These are phyloP conservation scores for Ametastegia equiseti DNA, from an alignment of 2,888 invertebrate genomes.

Conservation along the genomic window DNA sequence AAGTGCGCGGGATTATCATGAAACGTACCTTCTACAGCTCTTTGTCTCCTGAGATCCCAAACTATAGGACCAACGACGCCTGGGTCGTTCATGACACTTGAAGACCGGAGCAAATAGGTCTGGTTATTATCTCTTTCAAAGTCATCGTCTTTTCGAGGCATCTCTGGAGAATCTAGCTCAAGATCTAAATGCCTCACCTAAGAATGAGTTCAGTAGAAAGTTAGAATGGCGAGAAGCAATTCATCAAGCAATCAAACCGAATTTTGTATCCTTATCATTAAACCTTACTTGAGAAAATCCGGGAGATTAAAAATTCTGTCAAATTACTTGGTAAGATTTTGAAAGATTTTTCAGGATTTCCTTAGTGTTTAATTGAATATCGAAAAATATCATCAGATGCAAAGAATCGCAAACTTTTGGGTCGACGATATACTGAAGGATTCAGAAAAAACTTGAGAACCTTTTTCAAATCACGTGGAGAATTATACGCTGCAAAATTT, in stretches of 20 bases:
- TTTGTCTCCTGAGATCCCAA: constrained; percentile 88
- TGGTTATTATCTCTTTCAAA: constrained; percentile 56
- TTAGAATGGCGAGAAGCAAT: not conserved
- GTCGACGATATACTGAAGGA: too few species aligned
- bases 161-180: constrained; percentile 68
- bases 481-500: not conserved
- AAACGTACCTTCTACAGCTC: constrained; percentile 70
- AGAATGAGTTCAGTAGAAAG: not conserved
- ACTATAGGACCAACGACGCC: constrained; percentile 91
- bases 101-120: constrained; percentile 80
- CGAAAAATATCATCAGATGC: not conserved
- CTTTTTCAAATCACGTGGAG: too few species aligned
- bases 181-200: constrained; percentile 69
- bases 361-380: not conserved
- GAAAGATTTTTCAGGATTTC: not conserved
- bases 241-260: not conserved
- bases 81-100: constrained; percentile 85
- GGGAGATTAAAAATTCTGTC: too few species aligned
- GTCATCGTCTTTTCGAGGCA: constrained; percentile 62
- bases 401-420: too few species aligned
- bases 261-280: too few species aligned
- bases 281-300: too few species aligned
- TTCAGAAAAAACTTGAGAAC: too few species aligned
- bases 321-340: not conserved
- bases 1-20: not conserved